Base-by-base conservation (phyloP, 2,113 vertebrate species). In the Pachyramphus minor region DNA sequence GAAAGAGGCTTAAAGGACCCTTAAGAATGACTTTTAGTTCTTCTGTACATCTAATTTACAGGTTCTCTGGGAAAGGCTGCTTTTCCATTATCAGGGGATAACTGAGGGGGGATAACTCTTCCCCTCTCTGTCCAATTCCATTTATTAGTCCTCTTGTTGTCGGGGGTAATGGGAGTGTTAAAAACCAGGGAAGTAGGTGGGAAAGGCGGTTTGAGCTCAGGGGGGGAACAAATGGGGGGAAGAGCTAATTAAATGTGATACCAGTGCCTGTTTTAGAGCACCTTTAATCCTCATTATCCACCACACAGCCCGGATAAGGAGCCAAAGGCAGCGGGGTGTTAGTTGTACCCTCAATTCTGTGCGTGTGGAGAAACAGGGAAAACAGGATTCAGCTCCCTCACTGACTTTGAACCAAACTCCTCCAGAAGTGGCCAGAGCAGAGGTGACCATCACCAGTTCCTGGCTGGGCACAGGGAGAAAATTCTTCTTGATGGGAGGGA, bases 401-500 rank as follows among this genome's bases (percentile, higher is more conserved):
- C 7, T 15, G 16, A 10, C n/a, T n/a, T 45, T 11, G 28, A 66
- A 12, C 30, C 58, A 23, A 18, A 19, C n/a, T 28, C 4, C 22
- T 53, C 25, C 30, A 7, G 41, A 53, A 35, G 24, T 23, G 17
- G 14, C 3, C 22, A 28, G 39, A 39, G 1, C 1, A 69, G 52
- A 66, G 41, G 25, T 21, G n/a, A 6, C 31, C 14, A 8, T 35
- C 47, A 31, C 11, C 25, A 4, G 0, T 22, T 41, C 42, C 12
- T 56, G 24, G 3, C 24, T 77, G 71, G n/a, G 14, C 6, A 5
- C 6, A 13, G 41, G 14, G 28, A 39, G 9, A 42, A 55, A 27
- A 14, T 7, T 12, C 14, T 35, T 64, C 25, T n/a, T 21, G 0
- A 0, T 11, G n/a, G 27, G 39, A 60, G 24, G 28, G 7, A 5